A percentile compares a stretch with the other conserved stretches of the same genome.
phyloP scores from a whole-genome alignment of 1,140 invertebrate species.

The Psilanteris sp. region DNA sequence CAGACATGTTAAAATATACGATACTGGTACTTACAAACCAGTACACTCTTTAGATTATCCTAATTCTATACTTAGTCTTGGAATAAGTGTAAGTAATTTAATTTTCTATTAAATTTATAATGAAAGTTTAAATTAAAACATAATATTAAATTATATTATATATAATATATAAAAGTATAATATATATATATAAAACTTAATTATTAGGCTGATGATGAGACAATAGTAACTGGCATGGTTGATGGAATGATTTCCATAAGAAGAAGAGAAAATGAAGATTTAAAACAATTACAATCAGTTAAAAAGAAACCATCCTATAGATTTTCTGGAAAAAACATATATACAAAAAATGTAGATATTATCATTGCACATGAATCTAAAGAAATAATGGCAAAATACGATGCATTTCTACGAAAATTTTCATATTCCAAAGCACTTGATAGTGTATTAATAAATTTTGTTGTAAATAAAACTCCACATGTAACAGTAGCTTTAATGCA shows the following conservation, averaged over 20 bases:
- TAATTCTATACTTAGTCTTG: conserved; percentile 93
- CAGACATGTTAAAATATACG: conserved; percentile 96
- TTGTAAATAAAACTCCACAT: conserved; percentile 85
- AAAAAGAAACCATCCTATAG: conserved; percentile 80
- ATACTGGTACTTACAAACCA: conserved; percentile 90
- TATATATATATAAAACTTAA: conserved; percentile 13
- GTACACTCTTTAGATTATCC: conserved; percentile 94
- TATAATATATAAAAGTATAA: too few relatives aligned
- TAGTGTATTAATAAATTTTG: conserved; percentile 83
- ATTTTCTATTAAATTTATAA: background rate
- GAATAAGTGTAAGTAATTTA: conserved; percentile 83
- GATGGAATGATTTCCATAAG: conserved; percentile 94
- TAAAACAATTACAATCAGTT: conserved; percentile 70
- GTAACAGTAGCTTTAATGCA: conserved; percentile 89
- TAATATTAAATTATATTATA: conserved; percentile 1
- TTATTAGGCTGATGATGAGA: conserved; percentile 87
- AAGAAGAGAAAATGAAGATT: conserved; percentile 83
- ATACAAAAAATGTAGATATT: conserved; percentile 79
- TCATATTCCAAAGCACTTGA: conserved; percentile 90
- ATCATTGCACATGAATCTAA: conserved; percentile 78
- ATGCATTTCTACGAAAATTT: conserved; percentile 88
- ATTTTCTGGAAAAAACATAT: conserved; percentile 80
- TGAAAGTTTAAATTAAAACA: background rate
- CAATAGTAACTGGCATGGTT: conserved; percentile 93
- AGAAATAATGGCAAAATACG: conserved; percentile 82